These are phyloP conservation scores for Drosophila ambigua DNA, from an alignment of 1,140 invertebrate species.

Conservation along the genomic window DNA sequence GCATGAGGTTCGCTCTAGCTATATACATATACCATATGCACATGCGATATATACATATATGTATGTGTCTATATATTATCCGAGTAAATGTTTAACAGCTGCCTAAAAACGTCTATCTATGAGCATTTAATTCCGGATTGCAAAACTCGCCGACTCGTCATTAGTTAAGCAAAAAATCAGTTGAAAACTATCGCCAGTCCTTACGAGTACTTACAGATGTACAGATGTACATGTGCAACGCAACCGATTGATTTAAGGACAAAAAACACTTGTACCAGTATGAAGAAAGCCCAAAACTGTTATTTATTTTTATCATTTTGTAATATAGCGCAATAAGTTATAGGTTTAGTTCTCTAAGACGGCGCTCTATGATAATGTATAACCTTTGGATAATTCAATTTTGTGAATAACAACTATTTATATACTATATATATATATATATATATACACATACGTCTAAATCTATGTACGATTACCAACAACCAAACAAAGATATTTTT, in stretches of 20 bases:
- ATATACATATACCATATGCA: slow-evolving; percentile 35
- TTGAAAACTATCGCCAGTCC: slow-evolving; percentile 27
- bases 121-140: slow-evolving; percentile 68
- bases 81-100: slow-evolving; percentile 66
- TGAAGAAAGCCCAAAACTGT: slow-evolving; percentile 81
- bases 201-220: not conserved
- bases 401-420: slow-evolving; percentile 80
- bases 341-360: slow-evolving; percentile 62
- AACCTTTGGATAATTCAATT: slow-evolving; percentile 76
- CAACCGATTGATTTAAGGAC: not conserved
- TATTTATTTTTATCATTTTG: slow-evolving; percentile 83
- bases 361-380: slow-evolving; percentile 56
- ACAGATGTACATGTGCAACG: not conserved
- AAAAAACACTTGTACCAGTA: slow-evolving; percentile 74
- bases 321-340: slow-evolving; percentile 47
- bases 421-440: slow-evolving; percentile 63
- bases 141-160: slow-evolving; percentile 74
- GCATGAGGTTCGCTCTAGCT: slow-evolving; percentile 7
- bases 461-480: slow-evolving; percentile 65
- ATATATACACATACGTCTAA: slow-evolving; percentile 44
- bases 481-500: slow-evolving; percentile 76
- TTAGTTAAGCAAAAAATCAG: slow-evolving; percentile 58
- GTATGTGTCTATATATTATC: slow-evolving; percentile 32
- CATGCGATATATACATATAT: slow-evolving; percentile 51
- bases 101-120: slow-evolving; percentile 58